Evolutionary conservation across 1,140 invertebrate genomes (phyloP), one percentile per base, ranked within the genome.

Genomic region (Papilio polytes): DNA sequence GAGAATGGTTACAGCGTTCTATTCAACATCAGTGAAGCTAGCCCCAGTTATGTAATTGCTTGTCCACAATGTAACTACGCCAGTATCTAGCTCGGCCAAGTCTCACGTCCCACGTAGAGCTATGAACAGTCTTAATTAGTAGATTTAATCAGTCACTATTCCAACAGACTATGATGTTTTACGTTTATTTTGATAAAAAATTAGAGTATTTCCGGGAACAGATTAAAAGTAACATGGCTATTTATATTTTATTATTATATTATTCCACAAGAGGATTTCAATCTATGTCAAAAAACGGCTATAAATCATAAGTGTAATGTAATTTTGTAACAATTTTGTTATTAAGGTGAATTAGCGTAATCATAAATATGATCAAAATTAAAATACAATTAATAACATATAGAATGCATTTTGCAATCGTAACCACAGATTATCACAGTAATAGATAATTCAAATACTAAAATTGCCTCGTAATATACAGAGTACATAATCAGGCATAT

Each of bases 61-160:
- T 56, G n/a, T 20, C 9, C 53, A n/a, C n/a, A n/a, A 56, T 56
- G 7, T 56, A 56, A n/a, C 53, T 56, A 56, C n/a, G 53, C 1
- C 53, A 56, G 6, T 48, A 3, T 0, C 48, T 56, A 56, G 53
- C 53, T 56, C 53, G 53, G 18, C 7, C 7, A 9, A 56, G 18
- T 56, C 18, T n/a, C 18, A 20, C 7, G 53, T 56, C 46, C 12
- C 10, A 48, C 46, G 46, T 56, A 4, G n/a, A 56, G 9, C 4
- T 56, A 20, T 56, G 53, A 56, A 56, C 53, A 56, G 53, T 56
- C 53, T 56, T 56, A n/a, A 56, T 56, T 56, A 56, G 53, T 15
- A 56, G 53, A 56, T 56, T 56, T 56, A 56, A 56, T 56, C 18
- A 20, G 53, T 56, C 53, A n/a, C 53, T 18, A 56, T 56, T 56